Conservation (phyloP, 2,888 invertebrate genomes). For the Nasonovia ribisnigri region DNA sequence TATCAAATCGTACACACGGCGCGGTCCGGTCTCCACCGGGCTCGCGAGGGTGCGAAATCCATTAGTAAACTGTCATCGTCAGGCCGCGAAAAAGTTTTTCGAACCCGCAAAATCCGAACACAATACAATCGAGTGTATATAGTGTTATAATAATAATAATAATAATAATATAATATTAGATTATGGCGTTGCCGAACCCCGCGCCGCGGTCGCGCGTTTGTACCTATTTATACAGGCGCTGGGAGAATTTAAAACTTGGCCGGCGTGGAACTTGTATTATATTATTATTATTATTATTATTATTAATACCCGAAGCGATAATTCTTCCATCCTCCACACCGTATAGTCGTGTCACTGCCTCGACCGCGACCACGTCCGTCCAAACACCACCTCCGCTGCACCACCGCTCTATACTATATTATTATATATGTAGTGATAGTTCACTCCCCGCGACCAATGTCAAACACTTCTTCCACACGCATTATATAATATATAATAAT, state of each 20-base stretch:
- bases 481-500: background rate
- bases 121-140: slow-evolving; percentile 16
- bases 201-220: background rate
- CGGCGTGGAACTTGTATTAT: slow-evolving; percentile 1
- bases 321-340: background rate
- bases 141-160: background rate
- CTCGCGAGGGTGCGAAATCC: slow-evolving; percentile 56
- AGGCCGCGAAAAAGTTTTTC: slow-evolving; percentile 51
- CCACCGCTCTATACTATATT: background rate
- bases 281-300: background rate
- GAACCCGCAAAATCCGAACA: slow-evolving; percentile 50
- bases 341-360: background rate
- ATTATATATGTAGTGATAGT: background rate
- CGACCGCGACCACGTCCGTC: background rate
- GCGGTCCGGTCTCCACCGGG: background rate
- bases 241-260: background rate
- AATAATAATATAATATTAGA: background rate
- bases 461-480: background rate
- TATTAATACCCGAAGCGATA: background rate
- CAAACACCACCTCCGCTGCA: background rate
- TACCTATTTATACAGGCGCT: background rate
- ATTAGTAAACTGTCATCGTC: slow-evolving; percentile 61
- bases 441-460: background rate
- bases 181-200: background rate
- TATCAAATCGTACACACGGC: background rate